Evolutionary conservation across 2,888 invertebrate genomes (phyloP), one percentile per base, ranked within the genome.

Genomic region (Trichogramma dendrolimi): DNA sequence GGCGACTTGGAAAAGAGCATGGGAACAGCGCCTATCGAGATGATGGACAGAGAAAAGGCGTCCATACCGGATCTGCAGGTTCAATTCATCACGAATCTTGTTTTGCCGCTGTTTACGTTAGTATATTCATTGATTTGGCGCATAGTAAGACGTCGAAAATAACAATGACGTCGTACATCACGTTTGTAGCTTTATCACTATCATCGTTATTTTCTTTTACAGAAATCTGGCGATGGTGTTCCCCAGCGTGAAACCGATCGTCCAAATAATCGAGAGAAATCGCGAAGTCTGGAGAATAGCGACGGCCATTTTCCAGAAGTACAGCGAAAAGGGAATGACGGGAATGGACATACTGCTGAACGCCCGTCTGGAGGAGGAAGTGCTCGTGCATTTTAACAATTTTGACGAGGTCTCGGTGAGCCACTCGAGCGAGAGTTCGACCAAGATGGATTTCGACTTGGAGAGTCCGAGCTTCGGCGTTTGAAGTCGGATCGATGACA

Each of bases 1-100:
- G 92, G 93, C 4, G 94, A 94, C 75, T 80, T 88, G 71, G 93
- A 94, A 79, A 90, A 89, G 78, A 85, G 87, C 61, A 86, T 90
- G 80, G 92, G 92, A 0, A 85, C 85, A 42, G 80, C 84, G 43
- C 91, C 92, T 0, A 78, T 83, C 46, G 84, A 85, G 71, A 90
- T 89, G 86, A 91, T 92, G 90, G 92, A 94, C 75, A 81, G 90
- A 14, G 89, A 92, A 68, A 86, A 86, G 73, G 92, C 91, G 42
- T 86, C 87, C 69, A 91, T 94, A 67, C 92, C 94, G 0, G 87
- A 89, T 61, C 83, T 93, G 8, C 90, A 93, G 81, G 86, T 92
- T 66, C 85, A 90, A 71, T 94, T 94, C 73, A 79, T 86, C 38
- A 66, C 70, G 14, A 71, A 74, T 65, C 67, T 75, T 44, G 74